Evolutionary conservation across 1,140 invertebrate species (phyloP), one percentile per base, ranked within the genome.

Genomic region (Chlorops oryzae): DNA sequence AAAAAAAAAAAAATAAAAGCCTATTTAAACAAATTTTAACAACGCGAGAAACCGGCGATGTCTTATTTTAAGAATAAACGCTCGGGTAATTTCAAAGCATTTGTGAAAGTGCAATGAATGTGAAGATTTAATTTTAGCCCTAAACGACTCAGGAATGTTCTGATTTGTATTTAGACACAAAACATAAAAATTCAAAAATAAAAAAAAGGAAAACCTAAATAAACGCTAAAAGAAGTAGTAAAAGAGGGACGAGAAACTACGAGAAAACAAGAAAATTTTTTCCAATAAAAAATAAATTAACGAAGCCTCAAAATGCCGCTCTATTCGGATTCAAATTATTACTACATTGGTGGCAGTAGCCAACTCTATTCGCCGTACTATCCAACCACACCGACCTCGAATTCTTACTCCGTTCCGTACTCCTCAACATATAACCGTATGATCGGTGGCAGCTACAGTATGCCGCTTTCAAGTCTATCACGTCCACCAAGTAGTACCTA

Each of bases 281-380:
- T 23, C 20, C 13, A 38, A 34, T 35, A 47, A 40, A 25, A 51
- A 45, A 40, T 37, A 28, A 44, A 46, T 47, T 51, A 22, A 51
- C 15, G 13, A 38, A 43, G 35, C 20, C n/a, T n/a, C 34, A 52
- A 47, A 20, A 72, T 72, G 70, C 70, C 70, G 21, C 59, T 72
- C 12, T 72, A 72, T 40, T 62, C 65, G 38, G 70, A 72, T 32
- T 54, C 60, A 21, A 65, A 70, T 32, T 68, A 68, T 48, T 67
- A 65, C 54, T 69, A 59, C 44, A 73, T 68, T 51, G 69, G 68
- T 25, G 65, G 75, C 40, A 73, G 77, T 55, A 67, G 69, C n/a
- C 72, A 76, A 25, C 59, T 77, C 17, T 70, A 75, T 22, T 60
- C 73, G 7, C 78, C 74, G 39, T 82, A 82, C 58, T 78, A 76